phyloP scores from a whole-genome alignment of 2,888 invertebrate genomes.

The Dasypogon diadema region DNA sequence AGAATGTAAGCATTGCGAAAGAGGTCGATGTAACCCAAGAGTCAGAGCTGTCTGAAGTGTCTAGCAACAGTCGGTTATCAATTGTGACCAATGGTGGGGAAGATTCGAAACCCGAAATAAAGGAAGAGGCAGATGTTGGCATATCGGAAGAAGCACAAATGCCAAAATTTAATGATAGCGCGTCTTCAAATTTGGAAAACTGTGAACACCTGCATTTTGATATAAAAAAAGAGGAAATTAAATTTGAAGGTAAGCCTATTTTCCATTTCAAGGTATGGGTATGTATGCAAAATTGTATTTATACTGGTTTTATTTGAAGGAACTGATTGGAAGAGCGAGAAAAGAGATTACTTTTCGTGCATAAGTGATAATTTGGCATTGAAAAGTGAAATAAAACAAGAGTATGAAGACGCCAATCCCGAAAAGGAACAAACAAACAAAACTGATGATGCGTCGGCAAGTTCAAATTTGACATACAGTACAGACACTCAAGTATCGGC shows the following conservation, averaged over 20 bases:
- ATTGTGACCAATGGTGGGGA: slow-evolving; percentile 70
- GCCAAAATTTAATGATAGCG: slow-evolving; percentile 67
- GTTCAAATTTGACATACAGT: slow-evolving; percentile 22
- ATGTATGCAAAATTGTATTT: too few species aligned
- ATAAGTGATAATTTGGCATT: slow-evolving; percentile 2
- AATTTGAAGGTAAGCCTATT: slow-evolving; percentile 65
- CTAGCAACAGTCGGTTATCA: slow-evolving; percentile 73
- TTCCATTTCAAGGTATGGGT: too few species aligned
- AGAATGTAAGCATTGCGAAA: neutral
- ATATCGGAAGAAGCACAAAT: slow-evolving; percentile 68
- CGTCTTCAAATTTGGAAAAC: slow-evolving; percentile 58
- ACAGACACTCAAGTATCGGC: slow-evolving; percentile 22
- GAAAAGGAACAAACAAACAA: neutral
- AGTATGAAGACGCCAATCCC: neutral
- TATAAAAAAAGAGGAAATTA: slow-evolving; percentile 67
- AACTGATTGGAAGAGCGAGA: slow-evolving; percentile 61
- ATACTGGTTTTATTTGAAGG: slow-evolving; percentile 58
- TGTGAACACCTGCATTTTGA: slow-evolving; percentile 62
- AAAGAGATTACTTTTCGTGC: slow-evolving; percentile 16
- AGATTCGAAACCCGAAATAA: slow-evolving; percentile 51
- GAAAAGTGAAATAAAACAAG: neutral
- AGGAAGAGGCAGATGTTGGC: slow-evolving; percentile 66
- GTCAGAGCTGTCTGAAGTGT: slow-evolving; percentile 74
- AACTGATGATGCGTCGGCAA: slow-evolving; percentile 14
- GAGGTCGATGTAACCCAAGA: slow-evolving; percentile 66